Evolutionary conservation across 2,113 vertebrate genomes (phyloP).

Genomic region (Fulica atra): DNA sequence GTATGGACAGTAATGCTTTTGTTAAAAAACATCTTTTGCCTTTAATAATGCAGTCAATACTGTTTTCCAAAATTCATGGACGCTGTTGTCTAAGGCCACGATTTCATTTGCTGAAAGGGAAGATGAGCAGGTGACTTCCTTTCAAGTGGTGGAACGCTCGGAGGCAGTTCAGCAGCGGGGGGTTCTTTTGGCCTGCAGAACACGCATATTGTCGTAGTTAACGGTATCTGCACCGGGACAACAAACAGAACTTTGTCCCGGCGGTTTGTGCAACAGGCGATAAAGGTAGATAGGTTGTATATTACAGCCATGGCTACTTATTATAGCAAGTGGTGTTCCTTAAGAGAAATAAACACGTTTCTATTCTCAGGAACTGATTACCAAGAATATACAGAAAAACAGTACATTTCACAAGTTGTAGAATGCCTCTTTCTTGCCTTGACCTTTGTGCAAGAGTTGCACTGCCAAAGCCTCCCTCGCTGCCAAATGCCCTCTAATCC

Average conservation of each 20-base stretch:
- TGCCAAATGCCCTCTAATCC: not conserved
- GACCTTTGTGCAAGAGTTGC: not conserved
- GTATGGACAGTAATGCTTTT: not conserved
- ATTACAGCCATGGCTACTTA: not conserved
- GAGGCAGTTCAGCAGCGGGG: not conserved
- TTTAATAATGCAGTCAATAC: not conserved
- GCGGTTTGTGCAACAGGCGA: not conserved
- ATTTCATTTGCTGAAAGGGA: not conserved
- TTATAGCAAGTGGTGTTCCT: slow-evolving; percentile 5
- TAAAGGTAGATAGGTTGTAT: not conserved
- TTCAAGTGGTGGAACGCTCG: not conserved
- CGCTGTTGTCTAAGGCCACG: not conserved
- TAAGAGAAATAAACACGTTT: not conserved
- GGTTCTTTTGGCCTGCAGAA: not conserved
- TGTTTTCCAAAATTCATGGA: not conserved
- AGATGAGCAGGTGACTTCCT: not conserved
- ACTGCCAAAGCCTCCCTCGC: not conserved
- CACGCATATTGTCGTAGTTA: fast-evolving
- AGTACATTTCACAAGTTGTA: not conserved
- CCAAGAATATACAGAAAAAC: not conserved
- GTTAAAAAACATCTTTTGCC: not conserved
- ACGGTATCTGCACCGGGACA: not conserved
- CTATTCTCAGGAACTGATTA: not conserved
- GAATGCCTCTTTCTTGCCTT: not conserved
- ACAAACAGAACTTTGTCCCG: slow-evolving; percentile 2